These are phyloP conservation scores for Ophiodon elongatus DNA, from an alignment of 2,113 vertebrate genomes.

Conservation along the genomic window DNA sequence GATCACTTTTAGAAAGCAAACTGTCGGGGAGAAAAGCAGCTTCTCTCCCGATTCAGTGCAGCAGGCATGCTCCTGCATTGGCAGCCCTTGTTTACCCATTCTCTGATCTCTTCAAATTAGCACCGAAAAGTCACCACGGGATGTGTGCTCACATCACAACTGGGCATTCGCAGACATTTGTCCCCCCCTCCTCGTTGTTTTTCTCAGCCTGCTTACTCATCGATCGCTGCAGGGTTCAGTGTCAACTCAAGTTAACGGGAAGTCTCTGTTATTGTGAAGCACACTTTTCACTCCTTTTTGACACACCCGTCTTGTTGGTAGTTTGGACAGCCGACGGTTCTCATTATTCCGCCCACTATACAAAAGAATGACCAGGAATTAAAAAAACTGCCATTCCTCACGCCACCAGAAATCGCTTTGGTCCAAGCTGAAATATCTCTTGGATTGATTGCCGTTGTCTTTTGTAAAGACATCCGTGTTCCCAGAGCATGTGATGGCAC, in stretches of 20 bases:
- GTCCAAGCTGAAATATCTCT: neutral
- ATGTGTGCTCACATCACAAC: neutral
- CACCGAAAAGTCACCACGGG: neutral
- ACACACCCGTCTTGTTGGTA: neutral
- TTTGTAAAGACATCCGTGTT: neutral
- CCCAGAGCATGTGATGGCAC: neutral
- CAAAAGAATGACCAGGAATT: neutral
- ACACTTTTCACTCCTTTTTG: neutral
- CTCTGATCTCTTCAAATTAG: slow-evolving; percentile 27
- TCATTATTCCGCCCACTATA: neutral
- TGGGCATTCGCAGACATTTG: slow-evolving; percentile 4
- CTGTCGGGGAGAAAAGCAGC: neutral
- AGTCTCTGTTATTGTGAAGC: slow-evolving; percentile 11
- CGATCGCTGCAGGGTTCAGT: slow-evolving; percentile 11
- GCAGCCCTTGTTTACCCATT: neutral
- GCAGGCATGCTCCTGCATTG: neutral
- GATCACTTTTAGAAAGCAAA: neutral
- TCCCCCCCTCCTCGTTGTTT: neutral
- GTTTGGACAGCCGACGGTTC: slow-evolving; percentile 1
- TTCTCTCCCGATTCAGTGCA: neutral
- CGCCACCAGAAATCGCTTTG: too few species aligned
- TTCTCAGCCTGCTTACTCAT: slow-evolving; percentile 10
- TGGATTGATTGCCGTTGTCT: neutral
- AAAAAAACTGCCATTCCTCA: too few species aligned
- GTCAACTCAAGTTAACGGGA: slow-evolving; percentile 1